Evolutionary conservation across 1,140 invertebrate genomes (phyloP).

Genomic region (Calycopis cecrops): DNA sequence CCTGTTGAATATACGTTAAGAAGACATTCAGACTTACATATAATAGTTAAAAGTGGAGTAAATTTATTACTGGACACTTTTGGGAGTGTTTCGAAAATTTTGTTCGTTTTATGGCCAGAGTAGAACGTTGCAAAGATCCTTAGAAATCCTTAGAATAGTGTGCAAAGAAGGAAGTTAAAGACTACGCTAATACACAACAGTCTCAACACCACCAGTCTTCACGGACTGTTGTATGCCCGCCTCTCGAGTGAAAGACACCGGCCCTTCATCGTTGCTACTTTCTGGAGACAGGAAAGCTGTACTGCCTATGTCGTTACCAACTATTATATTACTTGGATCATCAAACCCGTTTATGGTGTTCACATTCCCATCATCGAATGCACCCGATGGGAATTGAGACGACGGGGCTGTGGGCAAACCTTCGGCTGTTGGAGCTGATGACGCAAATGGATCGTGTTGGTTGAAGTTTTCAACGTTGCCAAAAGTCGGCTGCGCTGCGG

Average conservation of each 20-base stretch:
- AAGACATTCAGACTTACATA: no score
- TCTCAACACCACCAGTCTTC: slow-evolving; percentile 47
- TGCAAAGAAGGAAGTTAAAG: not conserved
- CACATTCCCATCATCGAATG: slow-evolving; percentile 10
- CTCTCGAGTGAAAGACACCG: slow-evolving; percentile 43
- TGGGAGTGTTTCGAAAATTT: no score
- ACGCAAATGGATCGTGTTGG: slow-evolving; percentile 31
- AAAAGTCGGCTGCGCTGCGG: slow-evolving; percentile 34
- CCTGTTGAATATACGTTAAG: no score
- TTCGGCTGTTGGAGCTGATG: slow-evolving; percentile 23
- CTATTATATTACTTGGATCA: slow-evolving; percentile 32
- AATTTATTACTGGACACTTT: no score
- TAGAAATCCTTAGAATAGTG: no score
- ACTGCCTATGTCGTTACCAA: slow-evolving; percentile 34
- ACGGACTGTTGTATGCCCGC: slow-evolving; percentile 49
- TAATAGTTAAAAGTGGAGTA: no score
- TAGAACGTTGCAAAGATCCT: no score
- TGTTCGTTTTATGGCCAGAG: no score
- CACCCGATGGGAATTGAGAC: slow-evolving; percentile 25
- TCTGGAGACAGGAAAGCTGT: slow-evolving; percentile 35
- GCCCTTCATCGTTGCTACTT: slow-evolving; percentile 36
- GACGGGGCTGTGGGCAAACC: slow-evolving; percentile 28
- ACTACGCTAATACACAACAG: slow-evolving; percentile 26
- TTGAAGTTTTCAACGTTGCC: slow-evolving; percentile 39
- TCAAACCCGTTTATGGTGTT: slow-evolving; percentile 28